These are phyloP conservation scores for Lasioglossum zephyrum DNA, from an alignment of 2,888 invertebrate species.

Conservation along the genomic window DNA sequence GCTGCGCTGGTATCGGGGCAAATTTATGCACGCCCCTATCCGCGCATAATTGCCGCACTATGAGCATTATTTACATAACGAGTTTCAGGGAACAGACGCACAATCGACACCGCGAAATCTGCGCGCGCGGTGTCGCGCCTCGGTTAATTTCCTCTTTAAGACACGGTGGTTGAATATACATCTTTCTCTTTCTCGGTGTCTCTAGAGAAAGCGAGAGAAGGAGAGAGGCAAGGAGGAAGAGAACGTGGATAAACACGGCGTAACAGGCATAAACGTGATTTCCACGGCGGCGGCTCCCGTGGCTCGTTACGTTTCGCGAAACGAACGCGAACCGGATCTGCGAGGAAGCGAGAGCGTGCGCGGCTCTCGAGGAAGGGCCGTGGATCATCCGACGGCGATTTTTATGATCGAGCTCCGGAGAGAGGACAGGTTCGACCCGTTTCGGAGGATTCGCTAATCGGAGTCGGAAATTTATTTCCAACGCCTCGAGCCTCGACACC, in stretches of 20 bases:
- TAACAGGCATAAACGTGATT: constrained; percentile 35
- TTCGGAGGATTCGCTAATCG: constrained; percentile 37
- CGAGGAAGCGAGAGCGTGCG: not conserved
- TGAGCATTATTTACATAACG: constrained; percentile 56
- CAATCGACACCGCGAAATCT: constrained; percentile 24
- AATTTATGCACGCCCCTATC: constrained; percentile 55
- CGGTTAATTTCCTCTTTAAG: constrained; percentile 40
- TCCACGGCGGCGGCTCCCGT: not conserved
- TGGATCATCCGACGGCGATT: not conserved
- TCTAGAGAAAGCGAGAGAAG: not conserved
- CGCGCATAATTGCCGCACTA: constrained; percentile 47
- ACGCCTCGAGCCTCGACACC: constrained; percentile 2
- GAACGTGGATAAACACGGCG: constrained; percentile 8
- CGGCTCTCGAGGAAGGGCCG: not conserved
- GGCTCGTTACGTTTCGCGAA: constrained; percentile 37
- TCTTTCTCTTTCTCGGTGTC: not conserved
- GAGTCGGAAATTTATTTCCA: constrained; percentile 42
- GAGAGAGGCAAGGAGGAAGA: not conserved
- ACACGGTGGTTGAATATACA: not conserved
- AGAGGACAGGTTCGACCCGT: constrained; percentile 10
- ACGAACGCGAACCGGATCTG: not conserved
- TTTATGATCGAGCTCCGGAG: not conserved
- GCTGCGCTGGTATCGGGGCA: constrained; percentile 14
- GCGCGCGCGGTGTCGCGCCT: not conserved
- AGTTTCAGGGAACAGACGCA: constrained; percentile 48